Evolutionary conservation across 2,888 invertebrate species (phyloP), one percentile per base, ranked within the genome.

Genomic region (Dolichomitus sp.): DNA sequence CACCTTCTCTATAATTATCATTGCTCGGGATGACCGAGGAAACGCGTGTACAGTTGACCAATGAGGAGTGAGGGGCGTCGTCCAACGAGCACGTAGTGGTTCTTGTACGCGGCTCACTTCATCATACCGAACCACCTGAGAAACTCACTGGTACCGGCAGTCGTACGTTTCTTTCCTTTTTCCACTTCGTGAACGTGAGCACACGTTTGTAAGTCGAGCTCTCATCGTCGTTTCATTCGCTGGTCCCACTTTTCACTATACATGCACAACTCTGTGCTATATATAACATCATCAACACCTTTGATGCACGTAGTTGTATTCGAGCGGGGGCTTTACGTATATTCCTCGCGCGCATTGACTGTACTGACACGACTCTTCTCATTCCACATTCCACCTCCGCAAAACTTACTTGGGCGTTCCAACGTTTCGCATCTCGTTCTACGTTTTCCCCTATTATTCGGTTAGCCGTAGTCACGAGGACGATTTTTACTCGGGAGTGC

Each of bases 51-150:
- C 65, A 66, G 59, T 70, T 87, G 89, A 86, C 90, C 90, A 91
- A 91, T 90, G 79, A 84, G 84, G 63, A 66, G 65, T 68, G 77
- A 85, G 88, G 88, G 88, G 88, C 88, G 90, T 86, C 78, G 77
- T 87, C 85, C 79, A 85, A 85, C 83, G 66, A 75, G 40, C 52
- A 57, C 73, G 76, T 68, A 61, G 40, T 54, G 33, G 61, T 61
- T 83, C 80, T 80, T 77, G 66, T 68, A 76, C 76, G 80, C 52
- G 72, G 61, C 73, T 73, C 73, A 42, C 65, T 23, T n/a, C 45
- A 45, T 45, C 14, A 37, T 17, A 37, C 12, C 66, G 45, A 65
- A 45, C 6, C 42, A 81, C 57, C 72, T 72, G 81, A 76, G 76
- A 76, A 77, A 9, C 37, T 68, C 77, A 72, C 61, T 72, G 65